Evolutionary conservation across 2,888 invertebrate genomes (phyloP).

Genomic region (Rhamnusium bicolor): DNA sequence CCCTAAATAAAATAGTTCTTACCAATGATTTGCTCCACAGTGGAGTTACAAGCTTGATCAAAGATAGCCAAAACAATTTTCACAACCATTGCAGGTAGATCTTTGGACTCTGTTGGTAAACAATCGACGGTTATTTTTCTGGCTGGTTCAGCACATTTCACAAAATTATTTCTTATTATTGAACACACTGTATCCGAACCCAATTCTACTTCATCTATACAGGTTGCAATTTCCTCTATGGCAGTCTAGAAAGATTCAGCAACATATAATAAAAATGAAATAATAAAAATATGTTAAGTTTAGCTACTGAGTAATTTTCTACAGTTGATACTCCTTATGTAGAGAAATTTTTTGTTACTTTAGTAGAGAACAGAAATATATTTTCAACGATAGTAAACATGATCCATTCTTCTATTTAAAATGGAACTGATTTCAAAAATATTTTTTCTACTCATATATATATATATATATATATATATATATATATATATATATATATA

Average conservation of each 20-base stretch:
- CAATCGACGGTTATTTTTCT: constrained; percentile 39
- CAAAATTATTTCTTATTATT: constrained; percentile 41
- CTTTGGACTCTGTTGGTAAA: constrained; percentile 44
- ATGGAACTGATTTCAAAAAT: too few species aligned
- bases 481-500: too few species aligned
- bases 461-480: too few species aligned
- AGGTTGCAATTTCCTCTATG: constrained; percentile 18
- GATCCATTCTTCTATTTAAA: too few species aligned
- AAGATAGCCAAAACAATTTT: constrained; percentile 40
- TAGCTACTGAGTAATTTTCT: too few species aligned
- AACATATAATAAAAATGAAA: too few species aligned
- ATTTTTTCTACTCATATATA: too few species aligned
- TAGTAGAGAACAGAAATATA: too few species aligned
- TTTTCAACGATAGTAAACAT: too few species aligned
- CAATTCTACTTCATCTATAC: constrained; percentile 41
- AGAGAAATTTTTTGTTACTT: too few species aligned
- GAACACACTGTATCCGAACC: constrained; percentile 48
- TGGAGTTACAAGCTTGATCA: constrained; percentile 46
- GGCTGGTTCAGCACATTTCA: constrained; percentile 44
- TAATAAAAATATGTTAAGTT: too few species aligned
- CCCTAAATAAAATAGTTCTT: constrained; percentile 18
- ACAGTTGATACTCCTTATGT: too few species aligned
- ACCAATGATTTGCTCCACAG: constrained; percentile 49
- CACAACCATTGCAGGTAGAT: constrained; percentile 27
- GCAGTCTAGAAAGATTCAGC: constrained; percentile 28